Evolutionary conservation across 2,888 invertebrate species (phyloP), one percentile per base, ranked within the genome.

Genomic region (Trachelus iudaicus): DNA sequence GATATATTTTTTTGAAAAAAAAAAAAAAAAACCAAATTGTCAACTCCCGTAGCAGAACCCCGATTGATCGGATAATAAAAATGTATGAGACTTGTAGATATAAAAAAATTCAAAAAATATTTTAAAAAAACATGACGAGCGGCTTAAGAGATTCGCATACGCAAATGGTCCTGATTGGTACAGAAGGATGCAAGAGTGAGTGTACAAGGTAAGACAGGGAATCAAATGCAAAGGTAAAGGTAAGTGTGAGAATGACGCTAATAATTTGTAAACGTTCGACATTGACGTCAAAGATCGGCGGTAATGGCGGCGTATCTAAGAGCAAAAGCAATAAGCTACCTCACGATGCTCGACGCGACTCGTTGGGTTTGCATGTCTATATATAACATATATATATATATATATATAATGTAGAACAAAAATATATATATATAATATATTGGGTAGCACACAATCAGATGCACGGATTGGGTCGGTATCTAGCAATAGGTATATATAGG

Each of bases 351-450:
- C 6, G 9, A 40, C 40, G 23, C 40, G 40, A 56, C 33, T 31
- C 75, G 75, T 75, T 75, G 75, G 75, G 75, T 75, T 68, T 75
- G 75, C 75, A 75, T 56, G 75, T 56, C 75, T 75, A 56, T 56
- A 56, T 31, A 30, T 69, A 33, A 12, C 4, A 31, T 31, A 33
- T 4, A 30, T 33, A 13, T 35, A 34, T 33, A 34, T 75, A 75
- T 56, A 33, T 30, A 30, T 4, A 40, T 15, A n/a, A n/a, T n/a
- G n/a, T n/a, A n/a, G n/a, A n/a, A n/a, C n/a, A n/a, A n/a, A n/a
- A n/a, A 34, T 33, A 34, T 75, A 75, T 56, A 33, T 30, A 40
- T 23, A 40, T 23, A 40, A 40, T 40, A 40, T 23, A 56, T 15
- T 23, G 40, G 23, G 40, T 56, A 56, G 23, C 23, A 56, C 23